These are phyloP conservation scores for Zosterops hypoxanthus DNA, from an alignment of 2,113 vertebrate genomes.

Conservation along the genomic window DNA sequence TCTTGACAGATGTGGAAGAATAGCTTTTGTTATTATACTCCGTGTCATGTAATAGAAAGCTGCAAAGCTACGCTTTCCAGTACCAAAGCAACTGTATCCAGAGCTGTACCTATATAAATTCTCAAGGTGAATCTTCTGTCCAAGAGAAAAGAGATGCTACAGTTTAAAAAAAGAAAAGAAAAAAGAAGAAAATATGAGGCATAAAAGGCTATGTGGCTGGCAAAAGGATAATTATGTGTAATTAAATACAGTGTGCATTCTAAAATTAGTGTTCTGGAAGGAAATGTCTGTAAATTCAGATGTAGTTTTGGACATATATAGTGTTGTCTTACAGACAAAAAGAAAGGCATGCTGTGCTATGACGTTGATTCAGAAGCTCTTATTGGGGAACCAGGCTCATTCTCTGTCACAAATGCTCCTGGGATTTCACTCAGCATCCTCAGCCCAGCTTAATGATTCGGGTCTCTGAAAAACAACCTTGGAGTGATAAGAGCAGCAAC, in stretches of 20 bases:
- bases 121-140: not conserved
- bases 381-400: not conserved
- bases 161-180: not conserved
- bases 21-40: not conserved
- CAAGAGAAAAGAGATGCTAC: not conserved
- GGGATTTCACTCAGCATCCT: not conserved
- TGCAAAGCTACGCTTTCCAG: not conserved
- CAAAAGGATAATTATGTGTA: not conserved
- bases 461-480: not conserved
- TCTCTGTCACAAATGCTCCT: not conserved
- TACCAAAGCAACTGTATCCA: not conserved
- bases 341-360: not conserved
- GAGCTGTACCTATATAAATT: not conserved
- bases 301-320: not conserved
- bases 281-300: not conserved
- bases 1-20: slow-evolving; percentile 25
- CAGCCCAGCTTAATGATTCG: not conserved
- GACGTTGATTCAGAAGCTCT: not conserved
- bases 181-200: not conserved
- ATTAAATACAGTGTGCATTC: not conserved
- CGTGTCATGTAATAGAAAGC: not conserved
- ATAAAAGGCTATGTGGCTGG: not conserved
- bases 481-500: not conserved
- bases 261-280: not conserved
- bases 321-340: not conserved